Evolutionary conservation across 2,888 invertebrate genomes (phyloP).

Genomic region (Tenthredo distinguenda): DNA sequence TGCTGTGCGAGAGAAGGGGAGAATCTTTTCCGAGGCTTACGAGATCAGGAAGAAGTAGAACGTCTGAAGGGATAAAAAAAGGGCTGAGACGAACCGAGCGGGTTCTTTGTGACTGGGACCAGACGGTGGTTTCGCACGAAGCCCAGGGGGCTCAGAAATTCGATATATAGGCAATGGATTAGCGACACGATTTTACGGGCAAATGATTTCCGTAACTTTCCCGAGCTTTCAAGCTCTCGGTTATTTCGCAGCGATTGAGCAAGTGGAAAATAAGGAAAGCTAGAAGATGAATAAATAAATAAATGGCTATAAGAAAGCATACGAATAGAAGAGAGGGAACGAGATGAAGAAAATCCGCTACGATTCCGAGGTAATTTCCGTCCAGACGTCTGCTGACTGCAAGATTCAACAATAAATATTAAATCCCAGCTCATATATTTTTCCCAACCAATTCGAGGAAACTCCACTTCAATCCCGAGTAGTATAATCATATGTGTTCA

Average conservation of each 20-base stretch:
- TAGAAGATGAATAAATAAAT: not conserved
- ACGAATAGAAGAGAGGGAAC: not conserved
- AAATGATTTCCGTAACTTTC: conserved; percentile 11
- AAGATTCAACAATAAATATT: conserved; percentile 23
- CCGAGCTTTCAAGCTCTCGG: not conserved
- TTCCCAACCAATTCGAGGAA: not conserved
- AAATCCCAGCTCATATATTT: conserved; percentile 16
- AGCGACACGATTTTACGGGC: conserved; percentile 16
- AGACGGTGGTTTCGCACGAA: conserved; percentile 5
- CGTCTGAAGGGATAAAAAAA: not conserved
- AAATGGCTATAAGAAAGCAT: not conserved
- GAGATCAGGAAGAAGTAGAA: not conserved
- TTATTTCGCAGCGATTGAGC: not conserved
- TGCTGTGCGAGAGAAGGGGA: not conserved
- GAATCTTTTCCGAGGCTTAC: not conserved
- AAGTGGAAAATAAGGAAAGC: too few species aligned
- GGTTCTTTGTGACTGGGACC: conserved; percentile 16
- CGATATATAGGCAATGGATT: conserved; percentile 24
- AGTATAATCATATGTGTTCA: conserved; percentile 1
- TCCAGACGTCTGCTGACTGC: not conserved
- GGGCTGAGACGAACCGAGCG: not conserved
- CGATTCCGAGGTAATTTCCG: not conserved
- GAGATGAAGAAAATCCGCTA: not conserved
- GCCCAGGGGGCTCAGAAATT: not conserved
- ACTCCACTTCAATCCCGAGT: not conserved